These are phyloP conservation scores for Gyrodactylus bullatarudis DNA, from an alignment of 1,140 invertebrate genomes.

Conservation along the genomic window DNA sequence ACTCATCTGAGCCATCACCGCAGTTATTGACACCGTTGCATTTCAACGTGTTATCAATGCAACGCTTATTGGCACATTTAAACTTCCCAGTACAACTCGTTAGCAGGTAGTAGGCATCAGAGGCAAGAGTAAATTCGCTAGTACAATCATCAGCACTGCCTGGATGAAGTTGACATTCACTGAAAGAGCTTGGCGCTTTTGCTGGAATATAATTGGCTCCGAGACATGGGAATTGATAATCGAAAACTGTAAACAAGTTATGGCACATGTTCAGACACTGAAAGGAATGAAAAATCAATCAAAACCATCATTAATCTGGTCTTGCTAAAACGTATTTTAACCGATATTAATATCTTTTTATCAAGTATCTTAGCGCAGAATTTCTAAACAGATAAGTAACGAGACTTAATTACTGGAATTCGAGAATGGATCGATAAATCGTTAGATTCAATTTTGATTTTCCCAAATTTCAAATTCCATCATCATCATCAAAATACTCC, in stretches of 20 bases:
- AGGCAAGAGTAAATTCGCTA: neutral
- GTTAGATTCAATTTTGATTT: too few relatives aligned
- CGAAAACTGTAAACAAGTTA: neutral
- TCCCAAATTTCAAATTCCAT: too few relatives aligned
- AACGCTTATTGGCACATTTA: neutral
- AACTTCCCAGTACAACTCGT: neutral
- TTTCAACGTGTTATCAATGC: neutral
- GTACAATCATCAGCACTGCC: neutral
- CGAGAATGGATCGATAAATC: too few relatives aligned
- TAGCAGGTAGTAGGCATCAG: neutral
- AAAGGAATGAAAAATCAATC: too few relatives aligned
- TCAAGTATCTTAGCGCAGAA: too few relatives aligned
- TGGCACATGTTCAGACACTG: neutral
- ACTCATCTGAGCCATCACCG: neutral
- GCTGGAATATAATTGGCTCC: neutral
- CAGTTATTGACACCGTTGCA: neutral
- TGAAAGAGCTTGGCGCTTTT: neutral
- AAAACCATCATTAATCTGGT: too few relatives aligned
- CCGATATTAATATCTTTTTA: too few relatives aligned
- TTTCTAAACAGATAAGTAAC: too few relatives aligned
- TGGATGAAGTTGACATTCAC: neutral
- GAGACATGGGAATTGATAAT: neutral
- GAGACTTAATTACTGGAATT: too few relatives aligned
- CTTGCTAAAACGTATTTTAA: too few relatives aligned
- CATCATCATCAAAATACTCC: too few relatives aligned